A percentile compares a stretch with the other conserved stretches of the same genome.
These are phyloP conservation scores for Xiphophorus couchianus DNA, from an alignment of 2,113 vertebrate genomes.

Conservation along the genomic window DNA sequence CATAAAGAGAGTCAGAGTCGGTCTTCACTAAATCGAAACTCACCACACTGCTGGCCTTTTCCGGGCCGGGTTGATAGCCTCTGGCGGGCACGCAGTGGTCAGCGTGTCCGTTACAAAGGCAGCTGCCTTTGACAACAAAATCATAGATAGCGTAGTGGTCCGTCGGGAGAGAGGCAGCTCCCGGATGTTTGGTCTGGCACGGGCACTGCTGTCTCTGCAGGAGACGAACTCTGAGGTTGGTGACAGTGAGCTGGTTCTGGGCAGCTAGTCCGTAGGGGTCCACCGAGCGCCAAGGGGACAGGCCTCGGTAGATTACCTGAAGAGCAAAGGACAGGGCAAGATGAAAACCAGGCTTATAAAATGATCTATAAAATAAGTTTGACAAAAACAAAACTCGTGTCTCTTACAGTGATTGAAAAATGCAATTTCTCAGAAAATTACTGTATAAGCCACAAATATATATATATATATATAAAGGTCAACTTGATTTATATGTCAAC, in stretches of 20 bases:
- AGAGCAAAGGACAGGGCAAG: neutral
- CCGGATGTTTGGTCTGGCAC: slow-evolving; percentile 73
- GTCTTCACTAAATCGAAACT: slow-evolving; percentile 42
- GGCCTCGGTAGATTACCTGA: slow-evolving; percentile 91
- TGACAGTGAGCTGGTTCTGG: slow-evolving; percentile 87
- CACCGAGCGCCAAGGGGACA: slow-evolving; percentile 79
- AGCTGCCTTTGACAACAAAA: slow-evolving; percentile 93
- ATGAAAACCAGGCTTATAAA: neutral
- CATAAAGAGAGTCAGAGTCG: slow-evolving; percentile 22
- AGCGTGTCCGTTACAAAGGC: slow-evolving; percentile 91
- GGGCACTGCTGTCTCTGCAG: slow-evolving; percentile 86
- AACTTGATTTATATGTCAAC: no score
- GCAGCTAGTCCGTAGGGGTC: slow-evolving; percentile 85
- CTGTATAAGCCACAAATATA: no score
- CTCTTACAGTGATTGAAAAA: neutral
- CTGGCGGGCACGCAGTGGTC: slow-evolving; percentile 83
- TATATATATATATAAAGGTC: no score
- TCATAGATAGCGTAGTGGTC: slow-evolving; percentile 89
- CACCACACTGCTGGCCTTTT: slow-evolving; percentile 82
- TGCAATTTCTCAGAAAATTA: no score
- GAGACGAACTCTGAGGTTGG: slow-evolving; percentile 88
- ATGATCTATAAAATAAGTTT: neutral
- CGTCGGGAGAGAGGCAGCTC: slow-evolving; percentile 51
- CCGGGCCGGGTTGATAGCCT: slow-evolving; percentile 75
- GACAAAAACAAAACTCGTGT: slow-evolving; percentile 15